Base-by-base conservation (phyloP, 2,888 invertebrate genomes). In the Microdon myrmicae region DNA sequence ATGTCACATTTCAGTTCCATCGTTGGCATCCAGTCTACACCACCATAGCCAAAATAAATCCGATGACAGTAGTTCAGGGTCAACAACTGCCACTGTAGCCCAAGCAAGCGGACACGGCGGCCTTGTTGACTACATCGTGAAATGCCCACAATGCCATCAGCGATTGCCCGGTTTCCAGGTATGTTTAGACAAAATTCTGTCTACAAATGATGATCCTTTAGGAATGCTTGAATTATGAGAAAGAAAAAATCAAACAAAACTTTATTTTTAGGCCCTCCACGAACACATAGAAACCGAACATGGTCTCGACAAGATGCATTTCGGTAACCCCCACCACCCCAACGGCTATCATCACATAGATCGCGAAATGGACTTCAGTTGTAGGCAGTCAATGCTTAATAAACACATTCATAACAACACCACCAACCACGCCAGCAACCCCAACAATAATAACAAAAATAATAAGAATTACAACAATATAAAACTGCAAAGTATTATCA, bases 251-350 rank as follows among this genome's bases (percentile, higher is more conserved):
- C 26, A 5, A 4, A n/a, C 10, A 16, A 25, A 8, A 12, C 2
- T 37, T 22, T n/a, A n/a, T n/a, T 29, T n/a, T 19, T 68, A 80
- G 75, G 77, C 80, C 5, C 75, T 82, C 34, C 81, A 80, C 58
- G 82, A 81, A 67, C 83, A 82, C 70, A 75, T 82, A 61, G 80
- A 81, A 68, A 71, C 71, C 20, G 77, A 77, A 54, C 82, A 82
- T 74, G 74, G 76, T 49, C 75, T 76, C 20, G 77, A 79, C 43
- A 78, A 77, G 61, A 70, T 75, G 44, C 75, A 75, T 58, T 75
- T 72, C 43, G 75, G 76, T 59, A 66, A 71, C 10, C n/a, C n/a
- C n/a, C 69, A 67, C 17, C 61, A 48, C 8, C 44, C 53, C 17
- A 54, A 56, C 45, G 53, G 49, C 48, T 54, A 47, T 43, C n/a